Evolutionary conservation across 2,113 vertebrate genomes (phyloP).

Genomic region (Gnathonemus longibarbis): DNA sequence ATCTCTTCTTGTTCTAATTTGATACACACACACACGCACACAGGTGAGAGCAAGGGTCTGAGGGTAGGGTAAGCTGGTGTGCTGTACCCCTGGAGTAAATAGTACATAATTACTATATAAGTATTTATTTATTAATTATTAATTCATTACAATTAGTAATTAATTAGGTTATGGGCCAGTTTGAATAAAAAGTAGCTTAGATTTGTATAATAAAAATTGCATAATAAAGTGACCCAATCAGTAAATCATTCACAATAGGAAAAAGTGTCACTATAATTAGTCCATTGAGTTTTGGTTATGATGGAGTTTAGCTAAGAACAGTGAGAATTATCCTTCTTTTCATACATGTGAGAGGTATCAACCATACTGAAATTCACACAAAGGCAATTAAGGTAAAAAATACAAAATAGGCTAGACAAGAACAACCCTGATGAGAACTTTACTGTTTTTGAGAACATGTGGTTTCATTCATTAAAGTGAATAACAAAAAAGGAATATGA

Average conservation of each 20-base stretch:
- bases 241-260: not conserved
- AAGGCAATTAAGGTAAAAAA: not conserved
- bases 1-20: not conserved
- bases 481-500: not conserved
- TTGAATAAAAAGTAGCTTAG: not conserved
- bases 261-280: not conserved
- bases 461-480: not conserved
- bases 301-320: not conserved
- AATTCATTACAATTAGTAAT: no score
- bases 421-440: not conserved
- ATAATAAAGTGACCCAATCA: not conserved
- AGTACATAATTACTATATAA: no score
- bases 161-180: not conserved
- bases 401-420: not conserved
- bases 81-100: no score
- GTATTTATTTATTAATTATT: no score
- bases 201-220: not conserved
- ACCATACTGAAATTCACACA: not conserved
- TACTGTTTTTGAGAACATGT: not conserved
- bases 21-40: not conserved
- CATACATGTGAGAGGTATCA: not conserved
- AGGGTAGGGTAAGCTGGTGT: not conserved
- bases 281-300: not conserved
- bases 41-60: not conserved
- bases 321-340: not conserved